Base-by-base conservation (phyloP, 2,797 vertebrate species). In the Crenichthys baileyi region DNA sequence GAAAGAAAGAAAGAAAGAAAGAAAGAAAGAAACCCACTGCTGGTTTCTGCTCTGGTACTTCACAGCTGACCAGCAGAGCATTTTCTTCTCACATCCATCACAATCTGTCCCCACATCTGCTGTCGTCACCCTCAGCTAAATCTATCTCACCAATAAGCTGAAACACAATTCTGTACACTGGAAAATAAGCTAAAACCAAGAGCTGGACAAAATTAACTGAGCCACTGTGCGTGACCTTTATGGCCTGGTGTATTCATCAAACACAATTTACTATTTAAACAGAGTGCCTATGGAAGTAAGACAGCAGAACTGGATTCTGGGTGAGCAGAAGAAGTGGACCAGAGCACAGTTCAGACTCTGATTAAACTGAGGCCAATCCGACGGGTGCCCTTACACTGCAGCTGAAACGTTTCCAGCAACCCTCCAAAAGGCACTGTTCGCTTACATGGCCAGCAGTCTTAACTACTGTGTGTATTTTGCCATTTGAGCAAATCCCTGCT, bases 71-170 rank as follows among this genome's bases (percentile, higher is more conserved):
- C 83, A 85, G 73, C 79, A 60, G 77, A 86, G 75, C 72, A 31
- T 87, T 73, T 78, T 63, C 72, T 41, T 7, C 73, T 77, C 73
- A 80, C 79, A 90, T 85, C 70, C 71, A 58, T 80, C 71, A 85
- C 87, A 89, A 85, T 91, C 87, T 91, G 89, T 80, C 78, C 56
- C 26, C 83, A 87, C 85, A 86, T 88, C 86, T 89, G 87, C 85
- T 39, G 78, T 50, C 77, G 76, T 41, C 77, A 76, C 36, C 39
- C 46, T 78, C 77, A 39, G 77, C 81, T 70, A 24, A 18, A 50
- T 36, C 77, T 48, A 60, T 53, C 72, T 78, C 51, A 31, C 77
- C 74, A 51, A 72, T 12, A 26, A 68, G 68, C 76, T 70, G 24
- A 85, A 60, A 84, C 72, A 77, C 79, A 77, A 3, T 20, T 55